Conservation (phyloP, 1,140 invertebrate genomes). For the Drosophila lacertosa region DNA sequence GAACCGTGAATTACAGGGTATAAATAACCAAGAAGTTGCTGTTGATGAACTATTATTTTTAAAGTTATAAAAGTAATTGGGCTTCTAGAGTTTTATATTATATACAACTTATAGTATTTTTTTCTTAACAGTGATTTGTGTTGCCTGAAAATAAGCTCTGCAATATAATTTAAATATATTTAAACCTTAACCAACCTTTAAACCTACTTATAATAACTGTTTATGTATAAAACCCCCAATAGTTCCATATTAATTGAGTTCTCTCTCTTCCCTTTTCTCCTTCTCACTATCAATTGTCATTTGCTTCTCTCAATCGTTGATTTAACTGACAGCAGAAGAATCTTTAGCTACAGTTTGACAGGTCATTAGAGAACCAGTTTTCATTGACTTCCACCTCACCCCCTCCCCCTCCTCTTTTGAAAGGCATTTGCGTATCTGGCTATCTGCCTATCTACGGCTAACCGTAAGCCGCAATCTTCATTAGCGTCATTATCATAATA, state of each 20-base stretch:
- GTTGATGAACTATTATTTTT: too few species aligned
- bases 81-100: too few species aligned
- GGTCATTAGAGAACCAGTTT: conserved; percentile 64
- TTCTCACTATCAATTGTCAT: not conserved
- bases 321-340: conserved; percentile 10
- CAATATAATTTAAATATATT: too few species aligned
- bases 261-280: not conserved
- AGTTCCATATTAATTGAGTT: not conserved
- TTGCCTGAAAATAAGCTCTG: too few species aligned
- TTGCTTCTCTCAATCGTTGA: not conserved
- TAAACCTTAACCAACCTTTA: too few species aligned
- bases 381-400: conserved; percentile 14
- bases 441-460: conserved; percentile 14
- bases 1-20: not conserved
- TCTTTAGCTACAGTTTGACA: conserved; percentile 38
- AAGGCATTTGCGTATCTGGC: too few species aligned
- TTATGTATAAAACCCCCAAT: too few species aligned
- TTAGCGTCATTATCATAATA: conserved; percentile 23
- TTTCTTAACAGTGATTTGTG: too few species aligned
- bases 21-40: too few species aligned
- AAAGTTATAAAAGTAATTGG: too few species aligned
- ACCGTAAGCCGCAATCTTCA: conserved; percentile 59
- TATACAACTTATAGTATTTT: too few species aligned
- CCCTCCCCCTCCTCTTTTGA: not conserved
- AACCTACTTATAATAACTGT: too few species aligned